Percentiles rank a stretch among this genome's conserved stretches.
phyloP scores from a whole-genome alignment of 2,888 invertebrate genomes.

The Chloroclystis v-ata region DNA sequence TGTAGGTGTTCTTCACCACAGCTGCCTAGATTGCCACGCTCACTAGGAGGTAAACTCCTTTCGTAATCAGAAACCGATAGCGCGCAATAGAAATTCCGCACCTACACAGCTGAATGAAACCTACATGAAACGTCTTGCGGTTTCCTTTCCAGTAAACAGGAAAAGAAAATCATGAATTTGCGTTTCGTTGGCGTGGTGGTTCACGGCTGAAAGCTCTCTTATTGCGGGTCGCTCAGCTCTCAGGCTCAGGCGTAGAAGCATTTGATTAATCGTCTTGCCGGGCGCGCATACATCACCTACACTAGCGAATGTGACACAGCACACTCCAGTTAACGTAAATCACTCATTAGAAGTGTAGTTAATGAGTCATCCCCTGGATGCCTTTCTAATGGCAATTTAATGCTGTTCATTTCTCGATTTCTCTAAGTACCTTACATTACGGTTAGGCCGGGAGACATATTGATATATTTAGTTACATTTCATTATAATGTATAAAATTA shows the following conservation, averaged over 20 bases:
- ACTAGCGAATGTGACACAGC: slow-evolving; percentile 47
- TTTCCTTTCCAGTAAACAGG: slow-evolving; percentile 25
- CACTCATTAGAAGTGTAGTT: slow-evolving; percentile 61
- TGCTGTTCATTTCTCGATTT: slow-evolving; percentile 63
- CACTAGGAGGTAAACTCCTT: slow-evolving; percentile 7
- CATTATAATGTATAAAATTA: too few relatives aligned
- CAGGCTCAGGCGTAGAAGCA: slow-evolving; percentile 38
- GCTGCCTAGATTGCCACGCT: slow-evolving; percentile 12
- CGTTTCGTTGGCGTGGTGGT: slow-evolving; percentile 46
- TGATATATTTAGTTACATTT: too few relatives aligned
- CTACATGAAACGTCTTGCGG: slow-evolving; percentile 18
- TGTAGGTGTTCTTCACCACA: background rate
- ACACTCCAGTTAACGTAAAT: slow-evolving; percentile 63
- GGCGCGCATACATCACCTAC: slow-evolving; percentile 47
- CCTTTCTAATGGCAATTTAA: slow-evolving; percentile 67
- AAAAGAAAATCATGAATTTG: slow-evolving; percentile 48
- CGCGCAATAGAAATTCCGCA: slow-evolving; percentile 6
- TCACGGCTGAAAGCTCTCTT: slow-evolving; percentile 53
- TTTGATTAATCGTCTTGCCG: slow-evolving; percentile 45
- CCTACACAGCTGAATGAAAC: background rate
- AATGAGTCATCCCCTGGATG: slow-evolving; percentile 57
- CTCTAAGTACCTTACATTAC: slow-evolving; percentile 65
- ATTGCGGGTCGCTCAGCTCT: slow-evolving; percentile 49
- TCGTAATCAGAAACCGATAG: slow-evolving; percentile 7
- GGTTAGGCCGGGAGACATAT: slow-evolving; percentile 41